These are phyloP conservation scores for Dasypogon diadema DNA, from an alignment of 2,888 invertebrate genomes.

Conservation along the genomic window DNA sequence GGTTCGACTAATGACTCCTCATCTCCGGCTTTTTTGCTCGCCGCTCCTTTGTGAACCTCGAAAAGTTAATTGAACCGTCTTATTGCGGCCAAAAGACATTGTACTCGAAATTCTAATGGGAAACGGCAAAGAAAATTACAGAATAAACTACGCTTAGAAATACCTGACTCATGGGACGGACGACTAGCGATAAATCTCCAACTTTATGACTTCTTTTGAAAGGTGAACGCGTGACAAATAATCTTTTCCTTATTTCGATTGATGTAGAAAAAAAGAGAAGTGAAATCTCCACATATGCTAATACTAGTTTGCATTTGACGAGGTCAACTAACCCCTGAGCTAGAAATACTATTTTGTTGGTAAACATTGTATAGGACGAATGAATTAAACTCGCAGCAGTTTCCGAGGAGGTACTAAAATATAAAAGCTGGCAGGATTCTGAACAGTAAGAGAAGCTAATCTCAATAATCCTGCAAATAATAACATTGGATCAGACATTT, in stretches of 20 bases:
- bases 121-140: background rate
- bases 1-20: conserved; percentile 54
- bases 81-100: conserved; percentile 36
- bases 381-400: too few relatives aligned
- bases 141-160: background rate
- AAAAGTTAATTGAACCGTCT: conserved; percentile 49
- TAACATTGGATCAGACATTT: too few relatives aligned
- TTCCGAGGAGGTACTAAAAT: too few relatives aligned
- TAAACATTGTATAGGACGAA: too few relatives aligned
- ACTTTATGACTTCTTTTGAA: background rate
- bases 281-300: background rate
- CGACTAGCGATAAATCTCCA: background rate
- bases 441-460: too few relatives aligned
- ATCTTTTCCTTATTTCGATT: background rate
- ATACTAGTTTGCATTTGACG: too few relatives aligned
- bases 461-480: too few relatives aligned
- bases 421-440: too few relatives aligned
- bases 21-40: conserved; percentile 42
- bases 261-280: background rate
- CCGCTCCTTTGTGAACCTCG: conserved; percentile 25
- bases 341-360: too few relatives aligned
- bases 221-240: too few relatives aligned
- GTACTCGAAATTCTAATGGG: conserved; percentile 26
- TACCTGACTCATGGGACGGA: background rate
- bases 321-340: too few relatives aligned